Evolutionary conservation across 2,888 invertebrate genomes (phyloP).

Genomic region (Aradus depressus): DNA sequence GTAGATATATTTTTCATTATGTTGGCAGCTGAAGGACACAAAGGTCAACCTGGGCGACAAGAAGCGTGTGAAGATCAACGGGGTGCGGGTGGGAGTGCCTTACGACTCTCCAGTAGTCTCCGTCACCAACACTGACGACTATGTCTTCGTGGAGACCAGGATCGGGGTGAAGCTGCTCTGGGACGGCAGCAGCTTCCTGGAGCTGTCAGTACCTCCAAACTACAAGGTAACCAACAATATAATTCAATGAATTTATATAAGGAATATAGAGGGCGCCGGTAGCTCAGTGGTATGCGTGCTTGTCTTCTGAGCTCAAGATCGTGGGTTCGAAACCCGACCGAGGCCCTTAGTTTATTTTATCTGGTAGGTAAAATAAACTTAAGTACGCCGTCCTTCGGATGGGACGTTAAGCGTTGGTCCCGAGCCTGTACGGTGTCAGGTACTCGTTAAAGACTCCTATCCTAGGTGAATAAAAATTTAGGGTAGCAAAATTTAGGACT

Average conservation of each 20-base stretch:
- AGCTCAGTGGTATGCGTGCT: too few species aligned
- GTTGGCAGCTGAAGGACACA: constrained; percentile 45
- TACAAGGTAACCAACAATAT: constrained; percentile 49
- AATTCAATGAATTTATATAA: constrained; percentile 31
- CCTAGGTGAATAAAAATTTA: too few species aligned
- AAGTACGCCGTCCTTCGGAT: too few species aligned
- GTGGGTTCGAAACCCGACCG: too few species aligned
- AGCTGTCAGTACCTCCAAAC: constrained; percentile 62
- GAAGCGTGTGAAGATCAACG: constrained; percentile 76
- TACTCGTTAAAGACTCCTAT: too few species aligned
- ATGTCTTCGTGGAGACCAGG: constrained; percentile 53
- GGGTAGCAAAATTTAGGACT: too few species aligned
- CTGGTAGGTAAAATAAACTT: too few species aligned
- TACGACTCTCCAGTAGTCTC: constrained; percentile 43
- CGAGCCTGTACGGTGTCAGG: too few species aligned
- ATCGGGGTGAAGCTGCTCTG: constrained; percentile 77
- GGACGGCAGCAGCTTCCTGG: constrained; percentile 88
- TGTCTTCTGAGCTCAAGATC: too few species aligned
- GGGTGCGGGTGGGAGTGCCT: constrained; percentile 59
- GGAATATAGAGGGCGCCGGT: too few species aligned
- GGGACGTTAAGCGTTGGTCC: too few species aligned
- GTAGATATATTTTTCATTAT: not conserved
- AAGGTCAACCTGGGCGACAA: constrained; percentile 79
- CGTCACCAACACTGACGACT: constrained; percentile 54
- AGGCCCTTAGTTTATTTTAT: too few species aligned